These are phyloP conservation scores for Anodontia alba DNA, from an alignment of 2,888 invertebrate genomes.

Conservation along the genomic window DNA sequence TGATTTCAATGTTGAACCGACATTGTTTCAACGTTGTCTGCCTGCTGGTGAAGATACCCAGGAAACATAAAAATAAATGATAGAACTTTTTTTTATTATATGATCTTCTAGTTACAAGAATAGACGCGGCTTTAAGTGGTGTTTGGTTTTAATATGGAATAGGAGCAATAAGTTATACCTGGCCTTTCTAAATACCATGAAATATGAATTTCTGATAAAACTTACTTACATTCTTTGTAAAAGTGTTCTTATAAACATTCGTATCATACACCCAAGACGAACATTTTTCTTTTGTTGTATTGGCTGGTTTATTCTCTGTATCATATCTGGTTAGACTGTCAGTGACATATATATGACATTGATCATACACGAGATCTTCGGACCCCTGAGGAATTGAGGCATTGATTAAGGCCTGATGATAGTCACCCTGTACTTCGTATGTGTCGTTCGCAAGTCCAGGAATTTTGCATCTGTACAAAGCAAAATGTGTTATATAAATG, in stretches of 20 bases:
- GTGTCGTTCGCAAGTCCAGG: constrained; percentile 53
- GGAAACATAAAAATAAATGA: no score
- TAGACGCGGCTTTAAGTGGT: no score
- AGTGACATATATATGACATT: constrained; percentile 42
- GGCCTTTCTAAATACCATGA: no score
- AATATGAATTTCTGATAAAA: no score
- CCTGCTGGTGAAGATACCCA: no score
- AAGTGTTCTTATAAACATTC: constrained; percentile 47
- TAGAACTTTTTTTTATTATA: no score
- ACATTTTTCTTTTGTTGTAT: constrained; percentile 37
- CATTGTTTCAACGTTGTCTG: no score
- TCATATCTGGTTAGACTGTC: not conserved
- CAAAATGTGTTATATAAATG: not conserved
- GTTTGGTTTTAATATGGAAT: no score
- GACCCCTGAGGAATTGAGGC: constrained; percentile 39
- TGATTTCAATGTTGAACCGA: no score
- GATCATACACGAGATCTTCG: constrained; percentile 43
- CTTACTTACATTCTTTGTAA: constrained; percentile 57
- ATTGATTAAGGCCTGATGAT: constrained; percentile 34
- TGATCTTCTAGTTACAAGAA: no score
- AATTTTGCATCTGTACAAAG: constrained; percentile 58
- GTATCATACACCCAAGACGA: constrained; percentile 63
- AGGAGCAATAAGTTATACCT: no score
- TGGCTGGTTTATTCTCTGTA: constrained; percentile 26
- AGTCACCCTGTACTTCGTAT: constrained; percentile 35